These are phyloP conservation scores for Erythrocercus mccallii DNA, from an alignment of 2,113 vertebrate species.

Conservation along the genomic window DNA sequence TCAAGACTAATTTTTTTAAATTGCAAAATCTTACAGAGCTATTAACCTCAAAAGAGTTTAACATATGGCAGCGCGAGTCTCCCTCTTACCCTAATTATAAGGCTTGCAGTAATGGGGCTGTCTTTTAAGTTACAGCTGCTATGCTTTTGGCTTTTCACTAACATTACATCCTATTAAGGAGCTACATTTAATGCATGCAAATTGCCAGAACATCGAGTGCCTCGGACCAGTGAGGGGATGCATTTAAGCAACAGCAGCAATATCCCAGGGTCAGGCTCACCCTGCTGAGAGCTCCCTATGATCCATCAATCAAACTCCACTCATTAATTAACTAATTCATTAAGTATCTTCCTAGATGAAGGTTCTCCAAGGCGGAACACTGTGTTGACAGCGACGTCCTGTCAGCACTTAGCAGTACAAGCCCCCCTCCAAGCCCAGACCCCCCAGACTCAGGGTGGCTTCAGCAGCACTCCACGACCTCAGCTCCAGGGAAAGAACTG, in stretches of 20 bases:
- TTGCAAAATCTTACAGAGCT: constrained; percentile 78
- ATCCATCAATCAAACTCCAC: constrained; percentile 70
- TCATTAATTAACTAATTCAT: constrained; percentile 78
- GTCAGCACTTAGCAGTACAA: constrained; percentile 29
- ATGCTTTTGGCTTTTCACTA: constrained; percentile 73
- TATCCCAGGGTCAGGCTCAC: constrained; percentile 68
- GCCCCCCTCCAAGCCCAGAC: neutral
- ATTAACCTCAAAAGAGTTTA: constrained; percentile 81
- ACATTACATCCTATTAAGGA: constrained; percentile 78
- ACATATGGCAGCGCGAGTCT: constrained; percentile 77
- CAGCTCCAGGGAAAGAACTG: accelerated
- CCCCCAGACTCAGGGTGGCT: neutral
- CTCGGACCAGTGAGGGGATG: constrained; percentile 58
- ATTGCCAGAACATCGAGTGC: constrained; percentile 58
- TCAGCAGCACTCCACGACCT: accelerated
- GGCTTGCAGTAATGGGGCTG: constrained; percentile 78
- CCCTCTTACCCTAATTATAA: constrained; percentile 80
- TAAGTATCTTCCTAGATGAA: constrained; percentile 73
- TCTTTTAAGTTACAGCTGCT: constrained; percentile 80
- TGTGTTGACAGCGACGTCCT: constrained; percentile 65
- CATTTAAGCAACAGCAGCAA: constrained; percentile 40
- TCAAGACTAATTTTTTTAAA: constrained; percentile 75
- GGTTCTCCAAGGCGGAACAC: constrained; percentile 66
- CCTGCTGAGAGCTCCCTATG: constrained; percentile 66
- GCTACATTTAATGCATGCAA: constrained; percentile 76